phyloP scores from a whole-genome alignment of 2,113 vertebrate genomes.

The Eonycteris spelaea region DNA sequence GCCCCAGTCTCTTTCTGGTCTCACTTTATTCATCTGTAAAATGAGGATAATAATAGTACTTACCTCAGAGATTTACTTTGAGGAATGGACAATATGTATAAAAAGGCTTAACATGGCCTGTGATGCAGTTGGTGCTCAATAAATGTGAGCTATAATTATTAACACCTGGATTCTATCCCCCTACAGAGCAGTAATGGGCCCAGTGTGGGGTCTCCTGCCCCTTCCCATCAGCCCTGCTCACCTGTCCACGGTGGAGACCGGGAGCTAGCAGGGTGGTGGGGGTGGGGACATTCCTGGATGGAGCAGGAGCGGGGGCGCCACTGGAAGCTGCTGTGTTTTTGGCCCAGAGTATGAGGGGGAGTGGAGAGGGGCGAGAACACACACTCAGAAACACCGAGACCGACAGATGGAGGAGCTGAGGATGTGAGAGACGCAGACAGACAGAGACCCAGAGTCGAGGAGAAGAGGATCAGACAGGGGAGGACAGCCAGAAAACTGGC shows the following conservation, averaged over 20 bases:
- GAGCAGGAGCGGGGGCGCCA: constrained; percentile 26
- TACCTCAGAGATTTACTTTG: not conserved
- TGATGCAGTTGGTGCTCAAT: not conserved
- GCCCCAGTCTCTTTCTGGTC: not conserved
- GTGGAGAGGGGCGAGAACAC: constrained; percentile 66
- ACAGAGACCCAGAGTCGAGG: constrained; percentile 66
- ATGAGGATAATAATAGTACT: not conserved
- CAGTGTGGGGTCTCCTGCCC: not conserved
- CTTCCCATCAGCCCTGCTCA: not conserved
- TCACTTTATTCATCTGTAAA: not conserved
- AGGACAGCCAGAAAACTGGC: constrained; percentile 48
- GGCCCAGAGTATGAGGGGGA: constrained; percentile 65
- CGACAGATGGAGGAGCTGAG: constrained; percentile 73
- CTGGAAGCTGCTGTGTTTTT: constrained; percentile 72
- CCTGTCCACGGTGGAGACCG: not conserved
- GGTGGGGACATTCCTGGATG: constrained; percentile 33
- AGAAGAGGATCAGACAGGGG: constrained; percentile 38
- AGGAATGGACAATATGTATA: not conserved
- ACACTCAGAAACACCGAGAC: constrained; percentile 49
- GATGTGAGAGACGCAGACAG: constrained; percentile 78
- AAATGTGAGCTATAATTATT: not conserved
- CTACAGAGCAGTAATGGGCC: not conserved
- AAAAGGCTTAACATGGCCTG: not conserved
- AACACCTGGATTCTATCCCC: not conserved
- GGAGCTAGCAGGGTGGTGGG: not conserved